These are phyloP conservation scores for Choloepus didactylus DNA, from an alignment of 2,797 vertebrate species.

Conservation along the genomic window DNA sequence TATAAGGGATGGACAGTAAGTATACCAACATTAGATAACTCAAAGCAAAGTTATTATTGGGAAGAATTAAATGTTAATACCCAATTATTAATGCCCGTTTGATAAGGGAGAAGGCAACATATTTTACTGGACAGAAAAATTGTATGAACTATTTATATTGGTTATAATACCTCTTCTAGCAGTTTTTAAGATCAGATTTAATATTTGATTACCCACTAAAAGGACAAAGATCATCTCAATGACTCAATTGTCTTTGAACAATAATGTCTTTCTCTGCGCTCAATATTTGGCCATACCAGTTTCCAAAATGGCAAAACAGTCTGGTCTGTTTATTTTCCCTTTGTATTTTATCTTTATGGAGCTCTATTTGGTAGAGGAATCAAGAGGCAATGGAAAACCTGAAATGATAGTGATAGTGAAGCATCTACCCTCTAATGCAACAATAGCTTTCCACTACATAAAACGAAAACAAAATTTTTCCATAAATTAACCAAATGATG, in stretches of 20 bases:
- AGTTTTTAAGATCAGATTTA: conserved; percentile 1
- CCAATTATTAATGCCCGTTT: background rate
- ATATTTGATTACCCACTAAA: conserved; percentile 1
- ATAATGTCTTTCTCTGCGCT: background rate
- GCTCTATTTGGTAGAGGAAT: background rate
- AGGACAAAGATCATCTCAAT: background rate
- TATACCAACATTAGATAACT: background rate
- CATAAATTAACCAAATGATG: conserved; percentile 28
- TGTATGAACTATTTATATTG: background rate
- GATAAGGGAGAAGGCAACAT: background rate
- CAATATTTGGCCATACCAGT: background rate
- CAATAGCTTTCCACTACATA: background rate
- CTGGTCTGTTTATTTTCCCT: background rate
- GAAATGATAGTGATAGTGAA: conserved; percentile 5
- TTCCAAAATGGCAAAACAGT: background rate
- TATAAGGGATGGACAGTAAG: background rate
- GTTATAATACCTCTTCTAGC: background rate
- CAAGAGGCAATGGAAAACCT: background rate
- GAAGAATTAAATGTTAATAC: background rate
- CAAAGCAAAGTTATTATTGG: background rate
- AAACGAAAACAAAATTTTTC: conserved; percentile 23
- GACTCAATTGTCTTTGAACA: conserved; percentile 11
- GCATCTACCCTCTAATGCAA: background rate
- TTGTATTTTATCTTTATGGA: conserved; percentile 17
- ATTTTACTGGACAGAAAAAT: conserved; percentile 20